Base-by-base conservation (phyloP, 1,140 invertebrate species). In the Macrostomum lignano region DNA sequence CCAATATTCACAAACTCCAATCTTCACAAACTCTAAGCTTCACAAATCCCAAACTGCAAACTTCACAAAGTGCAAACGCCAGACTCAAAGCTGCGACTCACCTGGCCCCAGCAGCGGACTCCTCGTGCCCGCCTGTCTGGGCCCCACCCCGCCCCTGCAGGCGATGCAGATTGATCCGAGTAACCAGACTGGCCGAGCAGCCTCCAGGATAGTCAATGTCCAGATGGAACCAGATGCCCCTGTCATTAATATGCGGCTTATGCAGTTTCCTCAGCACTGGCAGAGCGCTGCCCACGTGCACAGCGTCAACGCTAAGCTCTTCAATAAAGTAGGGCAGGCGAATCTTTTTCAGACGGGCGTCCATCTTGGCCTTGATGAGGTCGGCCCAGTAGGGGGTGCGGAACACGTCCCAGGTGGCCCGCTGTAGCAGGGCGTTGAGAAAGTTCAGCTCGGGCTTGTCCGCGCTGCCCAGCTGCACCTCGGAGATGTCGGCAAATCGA, bases 211-310 rank as follows among this genome's bases (percentile, higher is more conserved):
- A 93, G 7, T 67, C 68, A 25, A 94, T 55, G 47, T 86, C 74
- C 9, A 88, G 60, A 58, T 93, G 76, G 3, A 86, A 60, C 82
- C 82, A 94, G 13, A 88, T 56, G 3, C 86, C 84, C 40, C 71
- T 67, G 36, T 74, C 69, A 58, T 93, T 74, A 21, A 79, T 40
- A 29, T 66, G 58, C 0, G 77, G 75, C 42, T 68, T 65, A 19
- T 65, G 66, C 19, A 72, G 66, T 30, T 68, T 65, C 30, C 72
- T 65, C 42, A 91, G 69, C 4, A 72, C 58, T 15, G 81, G 74
- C 9, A 73, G 62, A 9, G 67, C 65, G 34, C 66, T 64, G 10
- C 76, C 76, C 36, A 82, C 58, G 25, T 71, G 65, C 21, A 84
- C 55, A 38, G 75, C 69, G 1, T 69, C 68, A 14, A 84, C 66